These are phyloP conservation scores for Drosophila nigromelanica DNA, from an alignment of 1,140 invertebrate genomes.

Conservation along the genomic window DNA sequence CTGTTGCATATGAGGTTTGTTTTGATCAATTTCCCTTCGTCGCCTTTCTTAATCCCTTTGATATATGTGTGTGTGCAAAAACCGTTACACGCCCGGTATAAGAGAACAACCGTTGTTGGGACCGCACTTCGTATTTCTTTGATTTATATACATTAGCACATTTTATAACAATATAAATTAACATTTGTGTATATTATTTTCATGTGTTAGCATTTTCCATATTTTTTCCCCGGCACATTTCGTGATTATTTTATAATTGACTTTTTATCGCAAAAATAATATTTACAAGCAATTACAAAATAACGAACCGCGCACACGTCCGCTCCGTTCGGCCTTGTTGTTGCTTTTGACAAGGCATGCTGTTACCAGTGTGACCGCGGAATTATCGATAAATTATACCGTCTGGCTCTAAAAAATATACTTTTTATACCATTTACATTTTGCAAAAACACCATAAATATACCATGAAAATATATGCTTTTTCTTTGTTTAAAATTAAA, in stretches of 20 bases:
- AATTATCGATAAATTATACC: too few species aligned
- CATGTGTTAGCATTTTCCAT: slow-evolving; percentile 2
- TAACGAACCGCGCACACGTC: slow-evolving; percentile 29
- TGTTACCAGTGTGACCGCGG: too few species aligned
- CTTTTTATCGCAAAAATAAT: slow-evolving; percentile 21
- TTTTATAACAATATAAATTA: slow-evolving; percentile 2
- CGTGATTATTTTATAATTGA: slow-evolving; percentile 11
- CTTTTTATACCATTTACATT: too few species aligned
- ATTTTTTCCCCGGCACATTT: slow-evolving; percentile 24
- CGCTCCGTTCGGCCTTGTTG: slow-evolving; percentile 37
- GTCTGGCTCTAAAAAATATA: too few species aligned
- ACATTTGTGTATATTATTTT: slow-evolving; percentile 17
- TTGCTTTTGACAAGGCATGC: slow-evolving; percentile 37
- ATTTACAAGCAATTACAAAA: slow-evolving; percentile 33
- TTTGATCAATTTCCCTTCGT: slow-evolving; percentile 60
- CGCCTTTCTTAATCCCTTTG: slow-evolving; percentile 29
- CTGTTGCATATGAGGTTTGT: slow-evolving; percentile 56
- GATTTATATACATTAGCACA: slow-evolving; percentile 26
- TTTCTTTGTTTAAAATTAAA: too few species aligned
- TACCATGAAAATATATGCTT: too few species aligned
- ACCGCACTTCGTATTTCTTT: slow-evolving; percentile 18
- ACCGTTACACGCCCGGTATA: slow-evolving; percentile 41
- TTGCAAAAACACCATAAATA: too few species aligned
- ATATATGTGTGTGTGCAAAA: slow-evolving; percentile 19
- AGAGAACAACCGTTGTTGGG: slow-evolving; percentile 41